phyloP scores from a whole-genome alignment of 1,140 invertebrate genomes.

The Thalassaphorura encarpata region DNA sequence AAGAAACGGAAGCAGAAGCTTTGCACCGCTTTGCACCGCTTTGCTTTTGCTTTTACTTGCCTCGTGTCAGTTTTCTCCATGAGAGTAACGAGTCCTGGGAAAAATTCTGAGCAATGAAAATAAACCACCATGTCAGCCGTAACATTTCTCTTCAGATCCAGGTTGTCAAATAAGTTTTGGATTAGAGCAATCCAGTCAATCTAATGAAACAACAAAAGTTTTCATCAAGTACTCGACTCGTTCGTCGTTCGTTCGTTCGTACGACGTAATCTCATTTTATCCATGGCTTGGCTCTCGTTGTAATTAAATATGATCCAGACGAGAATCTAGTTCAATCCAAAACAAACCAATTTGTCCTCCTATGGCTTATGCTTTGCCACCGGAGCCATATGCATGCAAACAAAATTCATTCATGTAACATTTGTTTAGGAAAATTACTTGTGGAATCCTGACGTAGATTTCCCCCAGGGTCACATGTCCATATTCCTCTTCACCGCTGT shows the following conservation, averaged over 20 bases:
- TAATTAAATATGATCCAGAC: no score
- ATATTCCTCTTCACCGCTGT: slow-evolving; percentile 39
- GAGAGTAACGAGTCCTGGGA: slow-evolving; percentile 40
- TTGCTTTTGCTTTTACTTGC: no score
- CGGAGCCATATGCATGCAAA: background rate
- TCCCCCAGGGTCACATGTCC: slow-evolving; percentile 42
- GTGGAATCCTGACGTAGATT: slow-evolving; percentile 38
- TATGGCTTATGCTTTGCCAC: no score
- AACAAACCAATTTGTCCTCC: no score
- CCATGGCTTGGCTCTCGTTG: no score
- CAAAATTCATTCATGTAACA: background rate
- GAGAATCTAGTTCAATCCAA: no score
- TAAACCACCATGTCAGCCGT: slow-evolving; percentile 39
- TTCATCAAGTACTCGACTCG: background rate
- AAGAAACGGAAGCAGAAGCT: no score
- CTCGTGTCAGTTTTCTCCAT: slow-evolving; percentile 37
- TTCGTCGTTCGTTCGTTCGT: no score
- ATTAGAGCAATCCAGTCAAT: slow-evolving; percentile 41
- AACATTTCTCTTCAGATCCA: slow-evolving; percentile 33
- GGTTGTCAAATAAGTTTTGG: slow-evolving; percentile 36
- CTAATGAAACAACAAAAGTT: slow-evolving; percentile 33
- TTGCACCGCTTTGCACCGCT: no score
- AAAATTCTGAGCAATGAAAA: slow-evolving; percentile 43
- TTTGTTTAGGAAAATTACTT: slow-evolving; percentile 31
- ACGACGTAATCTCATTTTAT: no score